Evolutionary conservation across 2,888 invertebrate genomes (phyloP), one percentile per base, ranked within the genome.

Genomic region (Rotaria sp.): DNA sequence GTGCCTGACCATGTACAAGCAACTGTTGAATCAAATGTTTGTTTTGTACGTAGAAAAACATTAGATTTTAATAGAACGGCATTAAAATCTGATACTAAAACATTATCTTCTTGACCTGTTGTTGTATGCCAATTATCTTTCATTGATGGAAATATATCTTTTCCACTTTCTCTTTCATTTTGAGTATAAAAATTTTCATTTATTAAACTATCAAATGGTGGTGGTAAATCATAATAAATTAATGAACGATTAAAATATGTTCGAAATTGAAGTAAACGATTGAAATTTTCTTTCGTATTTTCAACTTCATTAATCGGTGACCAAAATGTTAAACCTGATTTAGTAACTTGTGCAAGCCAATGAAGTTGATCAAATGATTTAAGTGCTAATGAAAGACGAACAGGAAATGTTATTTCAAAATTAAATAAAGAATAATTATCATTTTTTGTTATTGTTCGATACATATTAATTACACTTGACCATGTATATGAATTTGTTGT

Each of bases 401-500:
- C 89, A 80, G 89, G 88, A 86, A 89, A 90, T 0, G 89, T 89
- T 13, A 90, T 86, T 11, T 89, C 89, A 75, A 41, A 45, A 52
- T 55, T 84, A 45, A 80, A 80, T 45, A 80, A 5, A 13, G 80
- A 80, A 80, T 80, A 80, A 38, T 57, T 59, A 45, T 55, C 55
- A 85, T 89, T 89, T 41, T 89, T 88, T 59, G 88, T 88, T 48
- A 89, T 85, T n/a, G 90, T 84, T 24, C 90, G 88, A 86, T 89
- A 89, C 90, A 90, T 90, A 84, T 89, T 89, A 67, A 90, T 88
- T 15, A 90, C 90, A 89, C 89, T 89, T 35, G 89, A 87, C 90
- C 90, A 90, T 13, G 89, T 89, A 52, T 87, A 87, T 18, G 80
- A 52, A n/a, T 21, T 84, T 4, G 18, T 84, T 48, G 52, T 38